Evolutionary conservation across 2,888 invertebrate genomes (phyloP).

Genomic region (Neoascia interrupta): DNA sequence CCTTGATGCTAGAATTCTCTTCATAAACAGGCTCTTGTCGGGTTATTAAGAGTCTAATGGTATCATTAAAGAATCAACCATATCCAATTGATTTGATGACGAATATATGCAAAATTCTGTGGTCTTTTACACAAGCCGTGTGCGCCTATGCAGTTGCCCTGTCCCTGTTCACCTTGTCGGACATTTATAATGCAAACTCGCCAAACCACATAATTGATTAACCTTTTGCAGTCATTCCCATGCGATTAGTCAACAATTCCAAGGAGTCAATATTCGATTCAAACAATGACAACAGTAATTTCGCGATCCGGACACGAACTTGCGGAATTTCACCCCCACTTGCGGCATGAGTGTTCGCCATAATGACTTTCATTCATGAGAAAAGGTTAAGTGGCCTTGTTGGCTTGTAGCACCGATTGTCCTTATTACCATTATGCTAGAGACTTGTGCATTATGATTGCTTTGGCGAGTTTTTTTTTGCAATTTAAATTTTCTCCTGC

Average conservation of each 20-base stretch:
- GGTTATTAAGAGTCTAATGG: too few species aligned
- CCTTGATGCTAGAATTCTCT: too few species aligned
- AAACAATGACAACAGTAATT: slow-evolving; percentile 60
- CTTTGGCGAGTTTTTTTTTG: slow-evolving; percentile 28
- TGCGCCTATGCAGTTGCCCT: too few species aligned
- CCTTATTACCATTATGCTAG: not conserved
- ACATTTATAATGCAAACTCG: too few species aligned
- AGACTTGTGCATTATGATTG: slow-evolving; percentile 61
- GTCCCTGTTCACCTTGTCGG: too few species aligned
- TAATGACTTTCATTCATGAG: too few species aligned
- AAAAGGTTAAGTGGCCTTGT: slow-evolving; percentile 64
- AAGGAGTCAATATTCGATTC: slow-evolving; percentile 19
- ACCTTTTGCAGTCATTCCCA: slow-evolving; percentile 62
- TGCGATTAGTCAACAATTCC: slow-evolving; percentile 53
- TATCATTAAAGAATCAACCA: too few species aligned
- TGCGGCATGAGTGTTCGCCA: slow-evolving; percentile 31
- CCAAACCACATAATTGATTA: slow-evolving; percentile 60
- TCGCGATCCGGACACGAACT: slow-evolving; percentile 55
- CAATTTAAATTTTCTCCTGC: slow-evolving; percentile 14
- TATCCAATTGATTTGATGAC: too few species aligned
- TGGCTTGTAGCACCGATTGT: slow-evolving; percentile 55
- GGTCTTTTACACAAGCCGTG: too few species aligned
- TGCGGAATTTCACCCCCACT: slow-evolving; percentile 29
- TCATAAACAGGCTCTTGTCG: too few species aligned
- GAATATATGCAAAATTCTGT: too few species aligned